Evolutionary conservation across 2,113 vertebrate genomes (phyloP).

Genomic region (Prolemur simus): DNA sequence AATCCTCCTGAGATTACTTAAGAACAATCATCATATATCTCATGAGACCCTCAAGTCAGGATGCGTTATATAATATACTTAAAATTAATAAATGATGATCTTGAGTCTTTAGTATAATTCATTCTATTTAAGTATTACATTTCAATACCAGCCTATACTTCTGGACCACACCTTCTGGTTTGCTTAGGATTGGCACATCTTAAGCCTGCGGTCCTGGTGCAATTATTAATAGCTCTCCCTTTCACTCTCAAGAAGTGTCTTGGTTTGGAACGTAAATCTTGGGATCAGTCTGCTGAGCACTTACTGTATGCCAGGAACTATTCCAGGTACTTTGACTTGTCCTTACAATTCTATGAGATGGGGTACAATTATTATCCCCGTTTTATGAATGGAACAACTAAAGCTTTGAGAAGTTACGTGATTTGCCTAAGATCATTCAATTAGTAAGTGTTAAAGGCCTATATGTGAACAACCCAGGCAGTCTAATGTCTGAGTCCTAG

Average conservation of each 20-base stretch:
- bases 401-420: background rate
- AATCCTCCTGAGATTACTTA: background rate
- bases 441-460: background rate
- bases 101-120: background rate
- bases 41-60: background rate
- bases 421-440: background rate
- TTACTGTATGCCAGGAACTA: conserved; percentile 10
- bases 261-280: background rate
- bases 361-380: background rate
- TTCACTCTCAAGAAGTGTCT: background rate
- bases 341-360: background rate
- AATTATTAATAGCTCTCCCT: conserved; percentile 19
- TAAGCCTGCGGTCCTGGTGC: background rate
- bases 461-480: background rate
- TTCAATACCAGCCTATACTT: background rate
- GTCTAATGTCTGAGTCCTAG: background rate
- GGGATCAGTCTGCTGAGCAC: background rate
- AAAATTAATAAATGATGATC: background rate
- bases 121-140: background rate
- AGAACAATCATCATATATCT: background rate
- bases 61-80: background rate
- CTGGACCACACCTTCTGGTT: background rate
- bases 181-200: background rate
- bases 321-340: background rate
- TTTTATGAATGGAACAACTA: background rate